A percentile compares a stretch with the other conserved stretches of the same genome.
phyloP scores from a whole-genome alignment of 2,797 vertebrate genomes.

The Sebastes taczanowskii region DNA sequence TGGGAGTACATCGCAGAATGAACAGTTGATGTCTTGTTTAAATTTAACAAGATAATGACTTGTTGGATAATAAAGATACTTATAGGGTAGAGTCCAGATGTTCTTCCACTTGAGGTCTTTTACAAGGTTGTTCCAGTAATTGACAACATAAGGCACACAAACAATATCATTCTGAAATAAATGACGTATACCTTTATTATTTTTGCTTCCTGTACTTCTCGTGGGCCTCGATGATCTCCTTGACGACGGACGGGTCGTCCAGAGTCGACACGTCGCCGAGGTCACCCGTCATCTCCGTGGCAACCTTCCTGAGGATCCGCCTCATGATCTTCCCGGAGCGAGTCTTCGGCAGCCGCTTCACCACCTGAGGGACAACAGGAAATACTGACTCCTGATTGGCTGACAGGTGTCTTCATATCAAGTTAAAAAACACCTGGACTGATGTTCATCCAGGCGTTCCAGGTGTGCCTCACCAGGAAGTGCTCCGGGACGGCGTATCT shows the following conservation, averaged over 20 bases:
- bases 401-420: not conserved
- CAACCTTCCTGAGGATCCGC: slow-evolving; percentile 88
- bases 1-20: too few relatives aligned
- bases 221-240: slow-evolving; percentile 85
- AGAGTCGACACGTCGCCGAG: slow-evolving; percentile 91
- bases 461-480: slow-evolving; percentile 85
- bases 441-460: not conserved
- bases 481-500: slow-evolving; percentile 93
- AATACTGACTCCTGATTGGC: not conserved
- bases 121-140: not conserved
- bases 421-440: not conserved
- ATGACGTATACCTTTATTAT: too few relatives aligned
- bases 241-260: slow-evolving; percentile 88
- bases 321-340: slow-evolving; percentile 95
- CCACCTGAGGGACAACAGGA: slow-evolving; percentile 78
- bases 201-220: slow-evolving; percentile 74
- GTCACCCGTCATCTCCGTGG: slow-evolving; percentile 70
- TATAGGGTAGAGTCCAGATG: too few relatives aligned
- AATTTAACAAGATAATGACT: too few relatives aligned
- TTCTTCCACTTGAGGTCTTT: slow-evolving; percentile 1
- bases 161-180: too few relatives aligned
- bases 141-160: too few relatives aligned
- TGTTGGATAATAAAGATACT: too few relatives aligned
- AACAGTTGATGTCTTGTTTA: too few relatives aligned
- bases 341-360: slow-evolving; percentile 93